These are phyloP conservation scores for Taxidea taxus DNA, from an alignment of 2,113 vertebrate species.

Conservation along the genomic window DNA sequence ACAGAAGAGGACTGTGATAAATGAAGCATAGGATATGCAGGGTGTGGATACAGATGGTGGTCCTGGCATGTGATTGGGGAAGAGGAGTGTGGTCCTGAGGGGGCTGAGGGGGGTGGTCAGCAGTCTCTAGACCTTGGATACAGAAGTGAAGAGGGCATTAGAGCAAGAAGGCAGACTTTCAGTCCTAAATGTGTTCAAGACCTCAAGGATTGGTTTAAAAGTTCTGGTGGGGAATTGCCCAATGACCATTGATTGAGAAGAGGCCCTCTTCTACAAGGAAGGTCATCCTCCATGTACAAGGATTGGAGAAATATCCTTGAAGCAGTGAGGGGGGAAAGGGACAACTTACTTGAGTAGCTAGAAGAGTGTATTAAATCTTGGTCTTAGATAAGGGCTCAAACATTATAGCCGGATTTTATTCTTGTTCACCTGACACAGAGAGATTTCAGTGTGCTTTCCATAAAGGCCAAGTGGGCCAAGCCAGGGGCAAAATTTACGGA, in stretches of 20 bases:
- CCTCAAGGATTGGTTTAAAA: not conserved
- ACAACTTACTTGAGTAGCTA: not conserved
- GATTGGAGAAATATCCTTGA: not conserved
- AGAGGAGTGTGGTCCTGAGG: not conserved
- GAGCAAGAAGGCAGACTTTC: not conserved
- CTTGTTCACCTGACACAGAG: not conserved
- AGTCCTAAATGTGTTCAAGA: not conserved
- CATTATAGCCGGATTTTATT: not conserved
- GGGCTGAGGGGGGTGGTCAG: not conserved
- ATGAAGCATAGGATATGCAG: not conserved
- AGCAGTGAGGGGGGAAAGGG: not conserved
- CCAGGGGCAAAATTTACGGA: not conserved
- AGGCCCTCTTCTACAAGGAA: not conserved
- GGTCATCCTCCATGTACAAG: not conserved
- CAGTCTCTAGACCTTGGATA: not conserved
- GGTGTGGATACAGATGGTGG: not conserved
- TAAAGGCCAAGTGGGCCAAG: not conserved
- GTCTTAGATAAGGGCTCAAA: not conserved
- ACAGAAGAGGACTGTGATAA: not conserved
- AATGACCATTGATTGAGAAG: not conserved
- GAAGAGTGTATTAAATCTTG: not conserved
- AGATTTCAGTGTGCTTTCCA: not conserved
- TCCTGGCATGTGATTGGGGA: not conserved
- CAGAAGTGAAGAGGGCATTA: not conserved
- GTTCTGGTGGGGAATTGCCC: not conserved